phyloP scores from a whole-genome alignment of 2,797 vertebrate species.

The Coregonus suidteri region DNA sequence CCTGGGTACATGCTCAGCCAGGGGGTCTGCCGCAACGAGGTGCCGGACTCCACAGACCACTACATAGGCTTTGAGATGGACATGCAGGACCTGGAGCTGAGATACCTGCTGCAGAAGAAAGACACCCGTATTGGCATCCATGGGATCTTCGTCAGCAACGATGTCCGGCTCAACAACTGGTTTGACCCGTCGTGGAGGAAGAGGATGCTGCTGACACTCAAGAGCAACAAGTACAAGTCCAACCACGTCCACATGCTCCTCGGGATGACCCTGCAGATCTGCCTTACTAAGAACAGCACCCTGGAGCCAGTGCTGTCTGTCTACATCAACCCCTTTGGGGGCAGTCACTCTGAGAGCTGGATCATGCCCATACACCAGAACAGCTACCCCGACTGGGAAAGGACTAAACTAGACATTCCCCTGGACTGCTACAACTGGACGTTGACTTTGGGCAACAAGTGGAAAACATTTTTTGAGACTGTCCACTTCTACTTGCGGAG shows the following conservation, averaged over 20 bases:
- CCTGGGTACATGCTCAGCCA: conserved; percentile 92
- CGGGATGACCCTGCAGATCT: conserved; percentile 94
- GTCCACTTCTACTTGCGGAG: conserved; percentile 96
- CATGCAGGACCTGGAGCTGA: conserved; percentile 92
- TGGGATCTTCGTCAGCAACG: conserved; percentile 96
- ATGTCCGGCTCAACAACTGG: conserved; percentile 96
- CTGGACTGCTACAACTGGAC: conserved; percentile 98
- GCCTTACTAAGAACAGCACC: conserved; percentile 97
- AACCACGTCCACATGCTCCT: conserved; percentile 96
- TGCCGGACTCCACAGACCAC: conserved; percentile 94
- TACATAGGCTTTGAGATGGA: conserved; percentile 96
- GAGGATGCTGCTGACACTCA: conserved; percentile 94
- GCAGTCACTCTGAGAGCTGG: conserved; percentile 98
- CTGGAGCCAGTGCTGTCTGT: conserved; percentile 92
- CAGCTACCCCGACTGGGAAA: conserved; percentile 95
- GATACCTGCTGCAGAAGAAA: conserved; percentile 86
- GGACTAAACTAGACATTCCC: conserved; percentile 93
- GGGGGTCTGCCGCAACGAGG: conserved; percentile 90
- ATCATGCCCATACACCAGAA: conserved; percentile 95
- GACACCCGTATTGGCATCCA: conserved; percentile 91
- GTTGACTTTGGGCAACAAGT: conserved; percentile 94
- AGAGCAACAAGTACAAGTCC: conserved; percentile 98
- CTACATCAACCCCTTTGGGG: conserved; percentile 96
- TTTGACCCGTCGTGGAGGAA: conserved; percentile 97
- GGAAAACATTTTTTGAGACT: conserved; percentile 98